Evolutionary conservation across 1,140 invertebrate species (phyloP), one percentile per base, ranked within the genome.

Genomic region (Dolichoris vasculosae): DNA sequence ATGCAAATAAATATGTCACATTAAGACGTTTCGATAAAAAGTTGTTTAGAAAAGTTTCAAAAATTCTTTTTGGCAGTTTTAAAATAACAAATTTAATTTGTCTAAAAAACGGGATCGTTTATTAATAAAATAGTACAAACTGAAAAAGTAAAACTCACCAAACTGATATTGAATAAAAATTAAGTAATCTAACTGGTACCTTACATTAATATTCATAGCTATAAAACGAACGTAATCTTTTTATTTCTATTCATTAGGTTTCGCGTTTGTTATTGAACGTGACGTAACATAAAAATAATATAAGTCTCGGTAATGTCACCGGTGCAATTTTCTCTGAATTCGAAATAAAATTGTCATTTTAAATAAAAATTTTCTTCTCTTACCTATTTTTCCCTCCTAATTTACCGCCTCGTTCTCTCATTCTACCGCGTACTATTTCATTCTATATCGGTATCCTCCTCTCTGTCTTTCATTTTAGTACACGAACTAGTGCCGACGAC

Each of bases 331-430:
- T 67, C n/a, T 11, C 15, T 6, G 32, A 38, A 46, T 46, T 1
- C 40, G 23, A 26, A 35, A 64, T 46, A 51, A 81, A 71, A 71
- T 51, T 30, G 40, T 48, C 78, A 30, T 38, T 80, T 69, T 51
- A 81, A 81, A 81, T 81, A 81, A 51, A 81, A 69, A 38, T 80
- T 43, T 75, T 46, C 46, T 77, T 32, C 75, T 51, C 15, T 1
- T 20, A 32, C 13, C n/a, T 15, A 51, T 51, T 77, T 77, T 32
- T 20, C 40, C 71, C 79, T 48, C 30, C n/a, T 63, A 35, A 13
- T 71, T 71, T 48, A 40, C 13, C 35, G 23, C 9, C 55, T 51
- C 15, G 15, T 51, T 51, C 48, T 51, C 11, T 48, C 32, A 2
- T 59, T 40, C 75, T 35, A 6, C 35, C 38, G 23, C 32, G 26